Conservation (phyloP, 1,140 invertebrate genomes). For the Zophobas atratus region DNA sequence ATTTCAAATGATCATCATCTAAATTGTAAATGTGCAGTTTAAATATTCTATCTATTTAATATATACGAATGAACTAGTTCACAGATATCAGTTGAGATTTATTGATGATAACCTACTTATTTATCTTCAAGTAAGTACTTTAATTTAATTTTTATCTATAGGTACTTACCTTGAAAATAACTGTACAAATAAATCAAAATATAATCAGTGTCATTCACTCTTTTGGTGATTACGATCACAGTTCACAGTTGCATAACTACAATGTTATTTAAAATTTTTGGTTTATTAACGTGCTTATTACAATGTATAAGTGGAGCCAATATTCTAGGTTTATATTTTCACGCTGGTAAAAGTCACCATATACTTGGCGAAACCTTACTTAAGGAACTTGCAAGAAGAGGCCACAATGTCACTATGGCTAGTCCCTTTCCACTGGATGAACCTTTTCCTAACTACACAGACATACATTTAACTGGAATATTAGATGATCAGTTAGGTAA, state of each 20-base stretch:
- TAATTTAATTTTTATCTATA: background rate
- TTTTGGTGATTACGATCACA: background rate
- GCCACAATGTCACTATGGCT: conserved; percentile 70
- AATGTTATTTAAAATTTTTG: conserved; percentile 2
- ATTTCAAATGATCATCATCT: too few relatives aligned
- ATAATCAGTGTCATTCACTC: background rate
- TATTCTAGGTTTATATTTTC: conserved; percentile 52
- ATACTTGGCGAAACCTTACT: conserved; percentile 59
- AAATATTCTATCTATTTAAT: too few relatives aligned
- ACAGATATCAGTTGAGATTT: too few relatives aligned
- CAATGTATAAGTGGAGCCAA: conserved; percentile 37
- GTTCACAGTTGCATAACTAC: background rate
- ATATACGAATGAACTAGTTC: too few relatives aligned
- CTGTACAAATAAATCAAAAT: conserved; percentile 9
- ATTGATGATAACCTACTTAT: background rate
- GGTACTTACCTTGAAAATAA: background rate
- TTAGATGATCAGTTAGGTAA: conserved; percentile 52
- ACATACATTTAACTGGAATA: conserved; percentile 59
- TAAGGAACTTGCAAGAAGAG: conserved; percentile 65
- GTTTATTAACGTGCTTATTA: background rate
- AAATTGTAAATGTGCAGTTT: too few relatives aligned
- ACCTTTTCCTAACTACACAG: conserved; percentile 69
- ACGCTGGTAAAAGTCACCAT: conserved; percentile 50
- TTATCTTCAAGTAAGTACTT: background rate
- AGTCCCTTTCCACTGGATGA: conserved; percentile 70